These are phyloP conservation scores for Eilema sororculum DNA, from an alignment of 2,888 invertebrate genomes.

Conservation along the genomic window DNA sequence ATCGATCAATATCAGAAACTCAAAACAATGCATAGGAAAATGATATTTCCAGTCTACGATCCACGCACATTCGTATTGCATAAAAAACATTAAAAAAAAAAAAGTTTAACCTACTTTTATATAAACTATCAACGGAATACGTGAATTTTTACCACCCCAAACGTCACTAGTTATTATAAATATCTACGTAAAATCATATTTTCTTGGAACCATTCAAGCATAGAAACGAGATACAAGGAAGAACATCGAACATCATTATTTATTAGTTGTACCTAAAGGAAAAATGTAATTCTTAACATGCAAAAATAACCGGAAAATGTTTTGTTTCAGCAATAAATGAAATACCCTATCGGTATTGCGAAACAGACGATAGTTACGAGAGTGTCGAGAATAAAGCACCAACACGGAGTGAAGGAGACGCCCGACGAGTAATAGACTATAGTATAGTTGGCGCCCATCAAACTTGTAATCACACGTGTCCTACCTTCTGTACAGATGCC, in stretches of 20 bases:
- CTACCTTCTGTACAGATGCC: constrained; percentile 72
- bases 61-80: no score
- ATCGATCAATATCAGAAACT: no score
- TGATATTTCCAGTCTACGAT: no score
- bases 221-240: no score
- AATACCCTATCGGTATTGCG: constrained; percentile 58
- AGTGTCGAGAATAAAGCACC: neutral
- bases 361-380: constrained; percentile 11
- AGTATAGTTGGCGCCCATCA: constrained; percentile 73
- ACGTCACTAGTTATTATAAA: no score
- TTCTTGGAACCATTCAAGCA: no score
- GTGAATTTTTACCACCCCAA: no score
- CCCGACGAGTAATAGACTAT: constrained; percentile 57
- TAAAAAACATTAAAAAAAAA: no score
- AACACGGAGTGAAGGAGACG: neutral
- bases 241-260: neutral
- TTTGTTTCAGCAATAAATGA: constrained; percentile 59
- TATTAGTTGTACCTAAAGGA: neutral
- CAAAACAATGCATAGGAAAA: no score
- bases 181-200: no score
- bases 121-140: no score
- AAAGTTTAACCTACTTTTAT: no score
- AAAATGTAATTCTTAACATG: neutral
- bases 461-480: constrained; percentile 78
- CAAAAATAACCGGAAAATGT: neutral